Evolutionary conservation across 2,113 vertebrate species (phyloP), one percentile per base, ranked within the genome.

Genomic region (Gasterosteus nipponicus): DNA sequence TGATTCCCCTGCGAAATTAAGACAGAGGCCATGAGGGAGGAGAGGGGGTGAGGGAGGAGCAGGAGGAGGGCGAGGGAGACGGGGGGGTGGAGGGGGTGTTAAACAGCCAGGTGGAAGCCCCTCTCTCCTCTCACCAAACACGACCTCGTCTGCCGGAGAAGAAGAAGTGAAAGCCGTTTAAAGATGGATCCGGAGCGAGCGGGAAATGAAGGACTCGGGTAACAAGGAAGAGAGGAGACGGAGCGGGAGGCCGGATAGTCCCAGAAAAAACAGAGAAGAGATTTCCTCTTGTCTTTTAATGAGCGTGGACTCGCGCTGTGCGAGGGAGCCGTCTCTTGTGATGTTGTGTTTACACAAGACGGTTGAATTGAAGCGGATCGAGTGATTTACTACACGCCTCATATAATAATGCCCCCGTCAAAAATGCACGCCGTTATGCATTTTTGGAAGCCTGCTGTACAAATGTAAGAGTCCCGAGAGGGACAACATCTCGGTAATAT

Each of bases 1-100:
- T 87, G 88, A 90, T 89, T 90, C 91, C 91, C 92, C 72, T 62
- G 90, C 91, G 92, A 93, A 92, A 91, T 91, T 91, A 93, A 93
- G 90, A 92, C 90, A 90, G 91, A 92, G 86, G 88, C 91, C 89
- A 89, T 89, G 89, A 87, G 87, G 85, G 86, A 82, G 67, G 68
- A 66, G 60, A 41, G 65, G 33, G 49, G 18, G 42, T 33, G n/a
- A 16, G 56, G 56, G 53, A 62, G 70, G 35, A 49, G 59, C 60
- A 31, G 62, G 39, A 14, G 29, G 53, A 46, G n/a, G 61, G 9
- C 35, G 51, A 47, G 33, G 54, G 14, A 31, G 38, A 7, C 33
- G 35, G 49, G n/a, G n/a, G 56, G 18, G 58, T 26, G 75, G 69
- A 75, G n/a, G 39, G 16, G 65, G 61, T n/a, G 75, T 46, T 58